Evolutionary conservation across 2,113 vertebrate genomes (phyloP), one percentile per base, ranked within the genome.

Genomic region (Percina caprodes): DNA sequence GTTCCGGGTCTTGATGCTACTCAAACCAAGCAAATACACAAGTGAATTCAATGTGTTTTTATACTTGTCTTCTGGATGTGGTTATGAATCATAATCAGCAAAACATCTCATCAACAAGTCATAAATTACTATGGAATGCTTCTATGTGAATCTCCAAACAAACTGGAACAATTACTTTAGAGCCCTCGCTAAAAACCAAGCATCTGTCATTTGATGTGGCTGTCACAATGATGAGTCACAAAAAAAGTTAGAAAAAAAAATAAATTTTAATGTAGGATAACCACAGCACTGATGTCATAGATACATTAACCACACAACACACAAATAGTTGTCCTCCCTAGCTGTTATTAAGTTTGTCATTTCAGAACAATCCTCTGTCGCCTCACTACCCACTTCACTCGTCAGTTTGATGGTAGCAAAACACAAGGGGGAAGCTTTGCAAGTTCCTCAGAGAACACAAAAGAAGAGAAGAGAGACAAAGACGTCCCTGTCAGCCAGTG

Each of bases 291-390:
- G 66, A 81, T 74, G 58, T 49, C 67, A 62, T 12, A 9, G 46
- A 54, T 18, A 18, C 51, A 26, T 48, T 21, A 35, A 14, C 45
- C 80, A 68, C 83, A 51, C 33, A 42, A 68, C 48, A 49, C 63
- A 77, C 77, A 84, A 21, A 80, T 68, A 46, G 62, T 69, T 82
- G 78, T 86, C 80, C 74, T 79, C 73, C 65, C 19, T 59, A 54
- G 58, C 86, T 0, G 66, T 88, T 45, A 91, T 87, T 78, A 88
- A 89, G 80, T 92, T 86, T 91, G 82, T 75, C 90, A 87, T 89
- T 90, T 90, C 80, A 39, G 58, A 42, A 42, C 60, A 49, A 14
- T 66, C 80, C 78, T 82, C 85, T 35, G 59, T 71, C 51, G 52
- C 65, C 48, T n/a, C 42, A 5, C 77, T 5, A 68, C 88, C 88